Conservation (phyloP, 2,888 invertebrate genomes). For the Eilema sororculum region DNA sequence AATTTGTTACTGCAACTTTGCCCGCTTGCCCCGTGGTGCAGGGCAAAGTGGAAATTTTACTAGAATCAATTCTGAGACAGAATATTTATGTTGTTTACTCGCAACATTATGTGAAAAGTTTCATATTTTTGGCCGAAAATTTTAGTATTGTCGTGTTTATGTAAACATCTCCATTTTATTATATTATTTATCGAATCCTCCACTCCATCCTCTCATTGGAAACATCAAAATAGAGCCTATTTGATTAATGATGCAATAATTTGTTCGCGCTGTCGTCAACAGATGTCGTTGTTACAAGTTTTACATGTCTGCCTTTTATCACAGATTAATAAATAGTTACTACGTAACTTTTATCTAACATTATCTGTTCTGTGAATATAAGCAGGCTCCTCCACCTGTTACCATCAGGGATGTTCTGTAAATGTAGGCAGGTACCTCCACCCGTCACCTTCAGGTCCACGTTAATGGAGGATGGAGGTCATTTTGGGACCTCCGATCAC, state of each 20-base stretch:
- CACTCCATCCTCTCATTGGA: background rate
- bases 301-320: slow-evolving; percentile 28
- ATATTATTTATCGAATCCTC: background rate
- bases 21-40: slow-evolving; percentile 36
- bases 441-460: no score
- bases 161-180: background rate
- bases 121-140: background rate
- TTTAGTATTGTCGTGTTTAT: background rate
- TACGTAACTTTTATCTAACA: no score
- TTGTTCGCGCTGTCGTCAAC: slow-evolving; percentile 26
- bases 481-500: no score
- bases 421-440: no score
- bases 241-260: slow-evolving; percentile 40
- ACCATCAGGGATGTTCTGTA: no score
- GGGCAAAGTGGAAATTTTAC: slow-evolving; percentile 32
- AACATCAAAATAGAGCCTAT: slow-evolving; percentile 16
- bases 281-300: slow-evolving; percentile 37
- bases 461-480: no score
- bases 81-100: slow-evolving; percentile 43
- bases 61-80: slow-evolving; percentile 40
- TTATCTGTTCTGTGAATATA: no score
- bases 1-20: slow-evolving; percentile 61
- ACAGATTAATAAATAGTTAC: slow-evolving; percentile 25
- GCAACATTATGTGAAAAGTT: slow-evolving; percentile 27
- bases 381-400: no score